These are phyloP conservation scores for Eupithecia inturbata DNA, from an alignment of 2,888 invertebrate species.

Conservation along the genomic window DNA sequence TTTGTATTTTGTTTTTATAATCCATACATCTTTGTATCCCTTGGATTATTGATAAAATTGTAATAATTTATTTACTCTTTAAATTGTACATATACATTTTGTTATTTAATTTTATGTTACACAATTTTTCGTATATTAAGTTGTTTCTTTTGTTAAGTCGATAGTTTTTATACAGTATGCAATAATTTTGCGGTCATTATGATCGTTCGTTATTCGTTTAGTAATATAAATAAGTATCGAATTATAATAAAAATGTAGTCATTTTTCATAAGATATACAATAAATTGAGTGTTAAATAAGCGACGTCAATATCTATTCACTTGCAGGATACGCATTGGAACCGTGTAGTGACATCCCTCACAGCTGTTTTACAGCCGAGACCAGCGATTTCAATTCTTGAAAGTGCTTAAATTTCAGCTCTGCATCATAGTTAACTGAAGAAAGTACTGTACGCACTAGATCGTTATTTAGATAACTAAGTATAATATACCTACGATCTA, in stretches of 20 bases:
- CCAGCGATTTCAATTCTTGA: not conserved
- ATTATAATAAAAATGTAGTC: slow-evolving; percentile 73
- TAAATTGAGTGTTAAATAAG: slow-evolving; percentile 64
- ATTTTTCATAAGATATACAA: slow-evolving; percentile 75
- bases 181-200: slow-evolving; percentile 47
- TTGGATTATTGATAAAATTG: slow-evolving; percentile 63
- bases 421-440: slow-evolving; percentile 17
- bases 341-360: not conserved
- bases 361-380: not conserved
- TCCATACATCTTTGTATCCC: slow-evolving; percentile 56
- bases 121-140: slow-evolving; percentile 60
- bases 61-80: slow-evolving; percentile 80
- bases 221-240: slow-evolving; percentile 44
- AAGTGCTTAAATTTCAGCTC: not conserved
- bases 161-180: slow-evolving; percentile 38
- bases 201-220: slow-evolving; percentile 52
- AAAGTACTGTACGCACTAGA: slow-evolving; percentile 24
- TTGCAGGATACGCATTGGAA: not conserved
- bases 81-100: slow-evolving; percentile 81
- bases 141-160: slow-evolving; percentile 49
- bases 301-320: slow-evolving; percentile 45
- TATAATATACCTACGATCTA: not conserved
- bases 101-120: slow-evolving; percentile 83
- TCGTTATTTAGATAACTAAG: not conserved
- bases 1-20: slow-evolving; percentile 48